A percentile compares a stretch with the other conserved stretches of the same genome.
Evolutionary conservation across 2,888 invertebrate genomes (phyloP).

Genomic region (Chalcosyrphus nemorum): DNA sequence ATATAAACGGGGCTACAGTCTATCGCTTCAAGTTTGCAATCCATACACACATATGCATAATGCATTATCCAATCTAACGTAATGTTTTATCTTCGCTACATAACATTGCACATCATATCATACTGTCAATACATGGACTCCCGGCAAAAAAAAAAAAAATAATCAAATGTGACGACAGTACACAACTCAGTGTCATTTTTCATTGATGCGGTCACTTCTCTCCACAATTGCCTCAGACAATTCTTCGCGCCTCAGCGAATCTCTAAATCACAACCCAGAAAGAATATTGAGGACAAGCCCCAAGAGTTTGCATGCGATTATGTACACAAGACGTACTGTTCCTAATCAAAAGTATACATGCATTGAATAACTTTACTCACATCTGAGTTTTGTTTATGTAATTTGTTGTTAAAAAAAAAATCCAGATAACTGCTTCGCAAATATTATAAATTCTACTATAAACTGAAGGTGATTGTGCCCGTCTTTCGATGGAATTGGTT

Average conservation of each 20-base stretch:
- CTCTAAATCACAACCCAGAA: background rate
- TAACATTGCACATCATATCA: too few relatives aligned
- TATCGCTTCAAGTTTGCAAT: too few relatives aligned
- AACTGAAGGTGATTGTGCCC: conserved; percentile 20
- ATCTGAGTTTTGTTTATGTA: conserved; percentile 1
- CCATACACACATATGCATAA: too few relatives aligned
- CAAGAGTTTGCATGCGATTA: background rate
- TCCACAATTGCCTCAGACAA: background rate
- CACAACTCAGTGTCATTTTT: background rate
- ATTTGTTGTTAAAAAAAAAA: background rate
- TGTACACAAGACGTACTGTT: too few relatives aligned
- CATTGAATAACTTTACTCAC: conserved; percentile 21
- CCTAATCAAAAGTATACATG: background rate
- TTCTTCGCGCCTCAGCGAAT: background rate
- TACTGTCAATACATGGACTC: too few relatives aligned
- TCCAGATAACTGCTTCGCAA: conserved; percentile 21
- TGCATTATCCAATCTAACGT: too few relatives aligned
- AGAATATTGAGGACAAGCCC: background rate
- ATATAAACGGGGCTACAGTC: too few relatives aligned
- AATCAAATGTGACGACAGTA: background rate
- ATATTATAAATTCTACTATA: background rate
- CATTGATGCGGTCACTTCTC: background rate
- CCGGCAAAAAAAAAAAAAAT: too few relatives aligned
- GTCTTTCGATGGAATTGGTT: conserved; percentile 27
- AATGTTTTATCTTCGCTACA: too few relatives aligned